phyloP scores from a whole-genome alignment of 2,888 invertebrate genomes.

The Caenorhabditis sulstoni region DNA sequence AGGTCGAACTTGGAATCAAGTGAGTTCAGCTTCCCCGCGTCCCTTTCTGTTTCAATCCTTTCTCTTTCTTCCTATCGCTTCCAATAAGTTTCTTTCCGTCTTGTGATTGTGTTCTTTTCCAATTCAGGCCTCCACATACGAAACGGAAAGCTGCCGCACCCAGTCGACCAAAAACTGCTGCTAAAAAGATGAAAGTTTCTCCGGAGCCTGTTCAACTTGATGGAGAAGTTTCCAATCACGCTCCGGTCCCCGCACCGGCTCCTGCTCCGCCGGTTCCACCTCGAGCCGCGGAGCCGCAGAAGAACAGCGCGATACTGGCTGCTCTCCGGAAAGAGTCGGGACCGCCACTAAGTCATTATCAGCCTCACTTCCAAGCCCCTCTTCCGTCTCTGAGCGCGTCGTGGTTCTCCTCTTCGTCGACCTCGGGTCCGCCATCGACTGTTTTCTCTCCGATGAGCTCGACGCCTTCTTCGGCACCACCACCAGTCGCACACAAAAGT shows the following conservation, averaged over 20 bases:
- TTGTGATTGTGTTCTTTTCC: constrained; percentile 10
- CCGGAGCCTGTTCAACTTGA: neutral
- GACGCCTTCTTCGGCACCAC: constrained; percentile 5
- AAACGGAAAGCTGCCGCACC: constrained; percentile 14
- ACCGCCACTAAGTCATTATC: neutral
- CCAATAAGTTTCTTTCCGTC: too few species aligned
- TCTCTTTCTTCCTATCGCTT: constrained; percentile 5
- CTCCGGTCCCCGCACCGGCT: too few species aligned
- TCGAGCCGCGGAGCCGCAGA: neutral
- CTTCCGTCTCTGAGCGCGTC: too few species aligned
- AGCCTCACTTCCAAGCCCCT: neutral
- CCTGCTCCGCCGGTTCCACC: too few species aligned
- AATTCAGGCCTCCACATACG: constrained; percentile 5
- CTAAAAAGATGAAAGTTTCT: constrained; percentile 4
- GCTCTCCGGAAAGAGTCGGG: constrained; percentile 8
- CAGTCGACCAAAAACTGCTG: neutral
- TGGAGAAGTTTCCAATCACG: too few species aligned
- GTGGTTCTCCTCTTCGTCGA: too few species aligned
- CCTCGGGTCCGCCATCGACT: neutral
- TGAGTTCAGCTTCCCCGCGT: constrained; percentile 31
- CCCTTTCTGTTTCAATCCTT: neutral
- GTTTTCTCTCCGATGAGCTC: constrained; percentile 29
- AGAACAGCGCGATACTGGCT: constrained; percentile 33
- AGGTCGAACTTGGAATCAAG: constrained; percentile 35
- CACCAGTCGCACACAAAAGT: constrained; percentile 11